A percentile compares a stretch with the other conserved stretches of the same genome.
These are phyloP conservation scores for Pararge aegeria DNA, from an alignment of 1,140 invertebrate genomes.

Conservation along the genomic window DNA sequence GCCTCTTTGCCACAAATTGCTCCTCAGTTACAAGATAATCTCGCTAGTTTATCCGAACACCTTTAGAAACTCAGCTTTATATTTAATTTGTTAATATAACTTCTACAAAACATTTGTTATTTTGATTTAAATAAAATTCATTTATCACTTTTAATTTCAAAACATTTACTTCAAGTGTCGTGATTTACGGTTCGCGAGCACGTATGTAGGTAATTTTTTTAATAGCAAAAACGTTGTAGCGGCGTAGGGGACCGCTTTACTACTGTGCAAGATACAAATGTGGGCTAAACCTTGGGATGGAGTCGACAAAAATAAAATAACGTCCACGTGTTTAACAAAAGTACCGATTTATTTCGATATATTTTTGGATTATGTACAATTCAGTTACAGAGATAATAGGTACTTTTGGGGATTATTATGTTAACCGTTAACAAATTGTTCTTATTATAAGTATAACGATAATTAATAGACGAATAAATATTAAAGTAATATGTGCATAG, in stretches of 20 bases:
- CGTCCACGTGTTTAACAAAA: not conserved
- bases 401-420: too few species aligned
- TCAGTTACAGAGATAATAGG: not conserved
- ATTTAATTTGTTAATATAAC: not conserved
- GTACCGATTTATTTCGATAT: not conserved
- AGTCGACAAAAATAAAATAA: slow-evolving; percentile 7
- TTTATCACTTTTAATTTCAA: not conserved
- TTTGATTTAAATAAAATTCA: not conserved
- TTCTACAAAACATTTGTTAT: too few species aligned
- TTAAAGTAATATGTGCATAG: too few species aligned
- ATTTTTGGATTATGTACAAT: not conserved
- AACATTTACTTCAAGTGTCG: not conserved
- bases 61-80: not conserved
- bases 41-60: slow-evolving; percentile 25
- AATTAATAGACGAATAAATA: too few species aligned
- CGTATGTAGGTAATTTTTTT: not conserved
- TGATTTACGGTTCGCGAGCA: slow-evolving; percentile 10
- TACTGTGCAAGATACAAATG: slow-evolving; percentile 14
- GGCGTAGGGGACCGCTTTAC: slow-evolving; percentile 14
- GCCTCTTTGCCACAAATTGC: slow-evolving; percentile 51
- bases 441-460: too few species aligned
- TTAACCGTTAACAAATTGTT: too few species aligned
- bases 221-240: slow-evolving; percentile 16
- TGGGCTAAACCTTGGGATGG: slow-evolving; percentile 9
- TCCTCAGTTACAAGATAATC: slow-evolving; percentile 44